Base-by-base conservation (phyloP, 2,113 vertebrate species). In the Grantiella picta region DNA sequence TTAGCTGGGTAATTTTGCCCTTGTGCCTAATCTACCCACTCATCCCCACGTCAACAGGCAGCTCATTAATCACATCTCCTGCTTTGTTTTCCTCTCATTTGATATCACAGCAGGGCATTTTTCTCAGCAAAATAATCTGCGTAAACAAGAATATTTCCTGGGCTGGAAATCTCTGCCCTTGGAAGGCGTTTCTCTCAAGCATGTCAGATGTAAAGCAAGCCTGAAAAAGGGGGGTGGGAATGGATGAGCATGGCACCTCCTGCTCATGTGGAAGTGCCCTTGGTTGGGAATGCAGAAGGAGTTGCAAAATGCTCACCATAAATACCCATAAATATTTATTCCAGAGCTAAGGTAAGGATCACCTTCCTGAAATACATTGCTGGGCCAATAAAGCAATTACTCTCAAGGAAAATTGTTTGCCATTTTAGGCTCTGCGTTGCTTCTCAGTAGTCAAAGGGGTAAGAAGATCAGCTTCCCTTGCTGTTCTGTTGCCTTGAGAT, bases 41-140 rank as follows among this genome's bases (percentile, higher is more conserved):
- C 64, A 83, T 29, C 75, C 66, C 42, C 65, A 47, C 0, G 0
- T 76, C 63, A 83, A 75, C n/a, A 60, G 85, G 72, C 85, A 87
- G 86, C 76, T 88, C 60, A 64, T 95, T 95, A 92, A 96, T 96
- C 90, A 93, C 38, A 57, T 78, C 76, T 64, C 86, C 73, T 7
- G 2, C 79, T 91, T 94, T 82, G 60, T 96, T 92, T 92, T 72
- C 40, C 64, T 90, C 68, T 89, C 68, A 33, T 82, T 94, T 76
- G 68, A 80, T 93, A 94, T 28, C 82, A 38, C 61, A 87, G 78
- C 50, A 70, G 78, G 61, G 79, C 72, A 76, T 57, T 86, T 91
- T 69, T 92, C 68, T 93, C 82, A 38, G 63, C 31, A 64, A 71
- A 92, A 92, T 91, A 61, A 89, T 86, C 59, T n/a, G 45, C 81